Evolutionary conservation across 2,797 vertebrate genomes (phyloP).

Genomic region (Brachymystax lenok): DNA sequence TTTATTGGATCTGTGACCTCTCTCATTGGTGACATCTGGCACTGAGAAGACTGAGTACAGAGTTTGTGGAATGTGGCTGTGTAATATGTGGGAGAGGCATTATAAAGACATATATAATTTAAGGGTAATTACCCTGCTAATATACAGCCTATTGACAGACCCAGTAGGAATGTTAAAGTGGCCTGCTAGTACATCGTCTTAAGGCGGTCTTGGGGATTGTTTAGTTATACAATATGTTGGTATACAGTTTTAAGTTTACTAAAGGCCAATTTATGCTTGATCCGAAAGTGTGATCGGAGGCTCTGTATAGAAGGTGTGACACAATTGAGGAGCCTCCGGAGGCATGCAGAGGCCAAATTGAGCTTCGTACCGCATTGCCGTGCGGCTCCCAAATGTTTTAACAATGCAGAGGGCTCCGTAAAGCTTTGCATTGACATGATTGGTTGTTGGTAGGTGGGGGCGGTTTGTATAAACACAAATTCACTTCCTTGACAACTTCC

Average conservation of each 20-base stretch:
- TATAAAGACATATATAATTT: slow-evolving; percentile 61
- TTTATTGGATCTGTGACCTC: slow-evolving; percentile 47
- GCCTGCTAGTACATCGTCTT: slow-evolving; percentile 51
- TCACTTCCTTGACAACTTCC: too few species aligned
- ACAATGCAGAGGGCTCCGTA: too few species aligned
- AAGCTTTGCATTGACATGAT: too few species aligned
- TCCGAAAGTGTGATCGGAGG: too few species aligned
- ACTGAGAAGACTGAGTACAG: slow-evolving; percentile 42
- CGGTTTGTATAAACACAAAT: too few species aligned
- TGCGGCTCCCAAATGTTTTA: too few species aligned
- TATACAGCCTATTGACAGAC: slow-evolving; percentile 63
- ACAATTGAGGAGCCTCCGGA: too few species aligned
- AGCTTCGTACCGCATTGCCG: too few species aligned
- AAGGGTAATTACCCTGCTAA: slow-evolving; percentile 66
- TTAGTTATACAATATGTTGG: neutral
- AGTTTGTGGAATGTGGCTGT: slow-evolving; percentile 40
- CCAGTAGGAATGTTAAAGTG: slow-evolving; percentile 52
- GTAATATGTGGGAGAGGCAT: slow-evolving; percentile 49
- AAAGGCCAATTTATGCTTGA: too few species aligned
- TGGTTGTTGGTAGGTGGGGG: too few species aligned
- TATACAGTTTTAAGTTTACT: neutral
- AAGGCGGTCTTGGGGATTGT: slow-evolving; percentile 28
- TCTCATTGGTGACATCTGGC: slow-evolving; percentile 48
- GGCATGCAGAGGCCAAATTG: too few species aligned
- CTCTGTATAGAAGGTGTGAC: too few species aligned